Evolutionary conservation across 2,888 invertebrate species (phyloP), one percentile per base, ranked within the genome.

Genomic region (Rhagium mordax): DNA sequence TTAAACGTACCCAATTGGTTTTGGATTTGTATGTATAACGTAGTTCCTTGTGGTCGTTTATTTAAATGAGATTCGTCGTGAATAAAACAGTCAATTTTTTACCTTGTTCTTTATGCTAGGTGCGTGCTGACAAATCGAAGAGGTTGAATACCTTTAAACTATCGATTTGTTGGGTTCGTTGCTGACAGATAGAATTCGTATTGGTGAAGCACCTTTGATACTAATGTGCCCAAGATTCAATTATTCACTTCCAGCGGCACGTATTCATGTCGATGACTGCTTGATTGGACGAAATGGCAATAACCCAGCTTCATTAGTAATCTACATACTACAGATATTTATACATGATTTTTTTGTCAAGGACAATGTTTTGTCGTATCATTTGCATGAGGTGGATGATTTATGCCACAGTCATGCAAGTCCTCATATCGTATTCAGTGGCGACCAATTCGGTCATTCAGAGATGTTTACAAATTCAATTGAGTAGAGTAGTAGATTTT

Each of bases 261-360:
- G 51, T 51, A 51, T 51, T 51, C 20, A 7, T 51, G 51, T 7
- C 51, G 18, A 16, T 51, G 20, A 20, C 51, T 51, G 51, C 16
- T 51, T 16, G 20, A 51, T 51, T 51, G 20, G 51, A 8, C 20
- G 18, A 51, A 51, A 41, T 41, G 41, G n/a, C 41, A 41, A 41
- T 4, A 41, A 41, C 41, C n/a, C n/a, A 41, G n/a, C 41, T 41
- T 41, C 41, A 41, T 41, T 3, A 53, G 5, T 53, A 53, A 53
- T 53, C 24, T 5, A n/a, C 20, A 6, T 53, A 53, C 20, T 53
- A 53, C 5, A 21, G 24, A n/a, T n/a, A n/a, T n/a, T n/a, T n/a
- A n/a, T n/a, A n/a, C n/a, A 20, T 61, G 47, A 61, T 61, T 61
- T 61, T 18, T 20, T 65, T 71, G 72, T n/a, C 41, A 41, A 41